phyloP scores from a whole-genome alignment of 2,888 invertebrate species.

The Uropetala carovei region DNA sequence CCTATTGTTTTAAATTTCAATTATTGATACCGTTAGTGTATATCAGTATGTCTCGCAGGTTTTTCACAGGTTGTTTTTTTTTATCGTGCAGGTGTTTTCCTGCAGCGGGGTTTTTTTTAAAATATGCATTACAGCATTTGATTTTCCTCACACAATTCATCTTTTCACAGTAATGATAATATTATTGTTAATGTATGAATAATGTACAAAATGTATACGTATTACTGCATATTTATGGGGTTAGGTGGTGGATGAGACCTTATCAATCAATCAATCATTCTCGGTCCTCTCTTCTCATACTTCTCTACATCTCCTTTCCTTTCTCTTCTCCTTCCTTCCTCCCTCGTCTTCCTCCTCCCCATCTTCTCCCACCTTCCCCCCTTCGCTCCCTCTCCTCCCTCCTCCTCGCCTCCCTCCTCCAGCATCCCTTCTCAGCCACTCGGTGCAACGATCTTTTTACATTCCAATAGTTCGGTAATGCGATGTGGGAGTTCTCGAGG shows the following conservation, averaged over 20 bases:
- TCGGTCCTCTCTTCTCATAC: not conserved
- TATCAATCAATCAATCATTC: too few relatives aligned
- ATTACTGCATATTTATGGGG: not conserved
- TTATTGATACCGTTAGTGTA: too few relatives aligned
- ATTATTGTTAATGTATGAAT: too few relatives aligned
- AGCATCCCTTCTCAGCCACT: not conserved
- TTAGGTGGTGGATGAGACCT: too few relatives aligned
- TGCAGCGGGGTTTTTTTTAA: too few relatives aligned
- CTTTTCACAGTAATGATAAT: too few relatives aligned
- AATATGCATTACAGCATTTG: too few relatives aligned
- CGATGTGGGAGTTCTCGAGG: slow-evolving; percentile 32
- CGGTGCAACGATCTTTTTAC: slow-evolving; percentile 29
- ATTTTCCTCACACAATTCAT: too few relatives aligned
- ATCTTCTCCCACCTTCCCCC: not conserved
- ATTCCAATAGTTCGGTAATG: slow-evolving; percentile 35
- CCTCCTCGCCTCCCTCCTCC: not conserved
- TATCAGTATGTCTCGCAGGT: too few relatives aligned
- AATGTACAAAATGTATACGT: not conserved
- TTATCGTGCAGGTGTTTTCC: too few relatives aligned
- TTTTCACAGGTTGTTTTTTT: too few relatives aligned
- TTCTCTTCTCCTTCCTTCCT: not conserved
- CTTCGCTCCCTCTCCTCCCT: not conserved
- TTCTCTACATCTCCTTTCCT: not conserved
- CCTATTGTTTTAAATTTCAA: too few relatives aligned
- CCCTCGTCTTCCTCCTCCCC: not conserved